Evolutionary conservation across 1,140 invertebrate species (phyloP).

Genomic region (Venustaconcha ellipsiformis): DNA sequence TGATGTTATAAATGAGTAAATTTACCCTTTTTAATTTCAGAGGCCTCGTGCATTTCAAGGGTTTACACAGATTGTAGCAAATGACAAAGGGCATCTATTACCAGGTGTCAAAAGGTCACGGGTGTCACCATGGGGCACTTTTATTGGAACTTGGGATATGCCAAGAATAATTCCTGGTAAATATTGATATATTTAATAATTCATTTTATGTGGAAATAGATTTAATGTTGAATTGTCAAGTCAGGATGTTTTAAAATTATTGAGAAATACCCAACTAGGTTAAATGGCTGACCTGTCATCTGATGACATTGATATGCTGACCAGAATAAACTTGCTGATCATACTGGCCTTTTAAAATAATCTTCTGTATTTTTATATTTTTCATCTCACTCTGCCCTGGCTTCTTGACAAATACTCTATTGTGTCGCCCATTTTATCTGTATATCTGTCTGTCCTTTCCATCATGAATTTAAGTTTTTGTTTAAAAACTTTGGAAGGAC

Average conservation of each 20-base stretch:
- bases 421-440: too few species aligned
- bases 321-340: not conserved
- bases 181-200: not conserved
- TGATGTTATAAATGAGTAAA: not conserved
- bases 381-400: too few species aligned
- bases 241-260: not conserved
- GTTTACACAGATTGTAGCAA: conserved; percentile 61
- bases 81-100: conserved; percentile 62
- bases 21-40: conserved; percentile 34
- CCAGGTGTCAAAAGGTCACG: conserved; percentile 55
- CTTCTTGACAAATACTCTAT: too few species aligned
- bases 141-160: conserved; percentile 68
- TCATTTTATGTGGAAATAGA: not conserved
- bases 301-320: not conserved
- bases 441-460: too few species aligned
- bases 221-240: too few species aligned
- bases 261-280: not conserved
- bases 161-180: conserved; percentile 65
- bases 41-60: conserved; percentile 52
- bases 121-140: conserved; percentile 66
- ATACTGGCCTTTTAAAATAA: not conserved
- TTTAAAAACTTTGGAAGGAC: too few species aligned
- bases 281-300: not conserved
- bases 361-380: too few species aligned
- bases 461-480: too few species aligned